Evolutionary conservation across 2,113 vertebrate species (phyloP).

Genomic region (Callaeas wilsoni): DNA sequence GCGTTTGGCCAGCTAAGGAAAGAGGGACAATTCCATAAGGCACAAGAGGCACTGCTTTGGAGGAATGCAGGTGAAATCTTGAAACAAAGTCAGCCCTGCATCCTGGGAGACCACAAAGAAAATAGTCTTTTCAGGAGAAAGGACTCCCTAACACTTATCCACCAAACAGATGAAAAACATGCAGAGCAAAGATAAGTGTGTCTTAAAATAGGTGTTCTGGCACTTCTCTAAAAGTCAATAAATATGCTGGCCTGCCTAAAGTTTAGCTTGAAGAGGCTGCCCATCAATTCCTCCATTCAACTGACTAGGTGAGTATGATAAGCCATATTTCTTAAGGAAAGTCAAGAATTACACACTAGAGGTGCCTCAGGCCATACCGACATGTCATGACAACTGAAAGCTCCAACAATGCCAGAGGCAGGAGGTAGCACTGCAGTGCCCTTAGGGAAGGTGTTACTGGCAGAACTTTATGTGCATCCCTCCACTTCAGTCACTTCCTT

Average conservation of each 20-base stretch:
- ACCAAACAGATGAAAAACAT: not conserved
- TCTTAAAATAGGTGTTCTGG: not conserved
- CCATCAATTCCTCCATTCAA: not conserved
- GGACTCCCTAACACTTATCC: not conserved
- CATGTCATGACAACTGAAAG: not conserved
- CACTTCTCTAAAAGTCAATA: not conserved
- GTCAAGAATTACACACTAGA: not conserved
- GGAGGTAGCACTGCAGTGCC: not conserved
- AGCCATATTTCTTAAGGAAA: not conserved
- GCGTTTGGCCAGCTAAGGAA: conserved; percentile 79
- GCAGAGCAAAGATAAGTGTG: not conserved
- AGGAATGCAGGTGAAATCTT: not conserved
- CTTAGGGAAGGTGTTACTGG: not conserved
- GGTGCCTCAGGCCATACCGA: not conserved
- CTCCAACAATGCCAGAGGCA: not conserved
- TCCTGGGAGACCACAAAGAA: not conserved
- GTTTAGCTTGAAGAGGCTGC: not conserved
- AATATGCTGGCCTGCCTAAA: not conserved
- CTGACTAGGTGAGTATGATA: not conserved
- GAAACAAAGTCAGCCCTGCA: not conserved
- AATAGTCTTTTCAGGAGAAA: not conserved
- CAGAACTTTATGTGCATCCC: not conserved
- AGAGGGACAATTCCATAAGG: not conserved
- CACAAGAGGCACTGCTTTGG: not conserved
- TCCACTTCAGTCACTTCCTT: not conserved